Evolutionary conservation across 1,140 invertebrate genomes (phyloP), one percentile per base, ranked within the genome.

Genomic region (Panagrolaimus sp.): DNA sequence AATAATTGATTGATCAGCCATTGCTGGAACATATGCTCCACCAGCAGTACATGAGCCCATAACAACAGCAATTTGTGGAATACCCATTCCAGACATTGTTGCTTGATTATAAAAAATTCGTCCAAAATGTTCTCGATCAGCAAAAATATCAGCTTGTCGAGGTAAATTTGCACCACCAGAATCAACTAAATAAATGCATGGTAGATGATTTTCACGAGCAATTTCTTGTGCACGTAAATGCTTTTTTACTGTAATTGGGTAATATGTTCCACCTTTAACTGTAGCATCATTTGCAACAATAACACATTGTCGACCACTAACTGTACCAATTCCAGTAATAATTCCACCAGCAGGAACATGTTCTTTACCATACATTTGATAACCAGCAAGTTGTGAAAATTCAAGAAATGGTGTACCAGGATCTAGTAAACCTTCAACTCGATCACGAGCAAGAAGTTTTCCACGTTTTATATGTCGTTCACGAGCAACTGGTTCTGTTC

Each of bases 11-110:
- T 98, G 93, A 84, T 98, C 96, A 61, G 74, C 75, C 72, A 73
- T 98, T 42, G 94, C 91, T 9, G 95, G 94, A 5, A 98, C 90
- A 82, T 99, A 99, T 8, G 96, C 96, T 31, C 95, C 96, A 43
- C 96, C 96, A 64, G 96, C 96, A 1, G 96, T 99, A 84, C 96
- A 98, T 70, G 91, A 95, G 14, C 96, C 96, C 87, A 99, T 88
- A 1, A 99, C 94, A 0, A 98, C 92, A 1, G 96, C 92, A 74
- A 90, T 89, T 86, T 99, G 96, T n/a, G 94, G 88, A 74, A 99
- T 97, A 20, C 91, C 90, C 77, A 87, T 84, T 0, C 92, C 87
- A 25, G 93, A 97, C 92, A 98, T 92, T 77, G 89, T 91, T 0
- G 95, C 94, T 86, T 98, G 93, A 85, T 98, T 99, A 81, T 89